Conservation (phyloP, 2,113 vertebrate genomes). For the Labrus mixtus region DNA sequence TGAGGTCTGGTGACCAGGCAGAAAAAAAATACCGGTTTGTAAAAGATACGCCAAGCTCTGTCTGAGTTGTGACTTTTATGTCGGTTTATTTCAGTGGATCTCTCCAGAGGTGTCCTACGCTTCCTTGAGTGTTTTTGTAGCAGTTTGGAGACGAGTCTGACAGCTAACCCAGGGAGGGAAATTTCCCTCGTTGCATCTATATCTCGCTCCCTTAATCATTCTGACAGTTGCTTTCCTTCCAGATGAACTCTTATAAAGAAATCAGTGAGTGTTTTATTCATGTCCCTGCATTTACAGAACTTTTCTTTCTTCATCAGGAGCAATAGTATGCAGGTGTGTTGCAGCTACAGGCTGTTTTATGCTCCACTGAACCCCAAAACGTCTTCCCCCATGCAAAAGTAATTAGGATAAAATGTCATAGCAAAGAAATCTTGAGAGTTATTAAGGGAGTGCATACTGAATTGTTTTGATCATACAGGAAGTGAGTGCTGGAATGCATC, state of each 20-base stretch:
- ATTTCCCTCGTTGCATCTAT: constrained; percentile 34
- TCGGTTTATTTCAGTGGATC: constrained; percentile 46
- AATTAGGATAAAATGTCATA: constrained; percentile 31
- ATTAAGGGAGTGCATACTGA: constrained; percentile 25
- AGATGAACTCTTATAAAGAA: constrained; percentile 24
- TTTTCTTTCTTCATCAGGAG: constrained; percentile 21
- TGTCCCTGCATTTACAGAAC: background rate
- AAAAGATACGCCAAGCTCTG: constrained; percentile 41
- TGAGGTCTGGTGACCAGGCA: constrained; percentile 10
- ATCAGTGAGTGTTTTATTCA: constrained; percentile 1
- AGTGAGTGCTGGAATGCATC: constrained; percentile 45
- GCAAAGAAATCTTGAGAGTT: constrained; percentile 6
- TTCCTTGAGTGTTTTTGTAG: constrained; percentile 44
- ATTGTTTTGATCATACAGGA: constrained; percentile 42
- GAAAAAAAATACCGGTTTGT: constrained; percentile 53
- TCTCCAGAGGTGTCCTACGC: constrained; percentile 22
- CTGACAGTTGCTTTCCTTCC: constrained; percentile 36
- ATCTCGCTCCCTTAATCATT: constrained; percentile 43
- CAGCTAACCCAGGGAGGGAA: constrained; percentile 50
- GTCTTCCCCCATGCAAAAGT: constrained; percentile 28
- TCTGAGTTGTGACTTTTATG: constrained; percentile 12
- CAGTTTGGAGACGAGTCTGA: constrained; percentile 49
- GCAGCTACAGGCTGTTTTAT: constrained; percentile 11
- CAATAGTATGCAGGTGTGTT: constrained; percentile 36
- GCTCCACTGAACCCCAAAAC: constrained; percentile 33